These are phyloP conservation scores for Ibidorhyncha struthersii DNA, from an alignment of 2,113 vertebrate genomes.

Conservation along the genomic window DNA sequence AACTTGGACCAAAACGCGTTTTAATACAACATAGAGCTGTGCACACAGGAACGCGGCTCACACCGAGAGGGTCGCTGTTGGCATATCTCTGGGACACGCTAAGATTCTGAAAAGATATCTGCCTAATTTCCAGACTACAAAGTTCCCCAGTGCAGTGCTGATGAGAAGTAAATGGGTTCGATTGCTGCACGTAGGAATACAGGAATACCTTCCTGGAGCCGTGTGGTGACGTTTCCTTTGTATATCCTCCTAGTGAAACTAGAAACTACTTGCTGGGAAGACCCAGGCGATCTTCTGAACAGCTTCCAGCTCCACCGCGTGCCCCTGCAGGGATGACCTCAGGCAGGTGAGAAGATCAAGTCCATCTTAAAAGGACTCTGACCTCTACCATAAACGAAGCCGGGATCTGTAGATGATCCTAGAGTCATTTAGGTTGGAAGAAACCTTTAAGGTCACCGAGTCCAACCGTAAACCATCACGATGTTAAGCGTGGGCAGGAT, in stretches of 20 bases:
- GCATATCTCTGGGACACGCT: background rate
- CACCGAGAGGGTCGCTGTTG: background rate
- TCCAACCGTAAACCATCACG: background rate
- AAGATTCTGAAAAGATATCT: background rate
- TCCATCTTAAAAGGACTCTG: background rate
- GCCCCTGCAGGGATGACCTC: background rate
- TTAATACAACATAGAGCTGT: background rate
- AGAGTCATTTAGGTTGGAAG: background rate
- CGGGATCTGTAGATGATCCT: background rate
- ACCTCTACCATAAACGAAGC: background rate
- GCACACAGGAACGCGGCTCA: background rate
- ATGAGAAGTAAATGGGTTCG: background rate
- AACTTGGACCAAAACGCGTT: background rate
- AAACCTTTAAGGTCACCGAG: background rate
- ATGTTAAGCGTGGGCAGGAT: background rate
- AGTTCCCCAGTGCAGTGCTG: accelerated
- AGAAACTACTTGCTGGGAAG: background rate
- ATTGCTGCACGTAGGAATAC: background rate
- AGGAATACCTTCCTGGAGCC: background rate
- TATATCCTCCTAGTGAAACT: background rate
- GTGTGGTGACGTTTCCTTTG: background rate
- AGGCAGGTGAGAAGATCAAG: background rate
- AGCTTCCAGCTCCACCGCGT: background rate
- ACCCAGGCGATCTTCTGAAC: background rate
- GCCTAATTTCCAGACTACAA: background rate